Evolutionary conservation across 2,888 invertebrate genomes (phyloP), one percentile per base, ranked within the genome.

Genomic region (Chesias legatella): DNA sequence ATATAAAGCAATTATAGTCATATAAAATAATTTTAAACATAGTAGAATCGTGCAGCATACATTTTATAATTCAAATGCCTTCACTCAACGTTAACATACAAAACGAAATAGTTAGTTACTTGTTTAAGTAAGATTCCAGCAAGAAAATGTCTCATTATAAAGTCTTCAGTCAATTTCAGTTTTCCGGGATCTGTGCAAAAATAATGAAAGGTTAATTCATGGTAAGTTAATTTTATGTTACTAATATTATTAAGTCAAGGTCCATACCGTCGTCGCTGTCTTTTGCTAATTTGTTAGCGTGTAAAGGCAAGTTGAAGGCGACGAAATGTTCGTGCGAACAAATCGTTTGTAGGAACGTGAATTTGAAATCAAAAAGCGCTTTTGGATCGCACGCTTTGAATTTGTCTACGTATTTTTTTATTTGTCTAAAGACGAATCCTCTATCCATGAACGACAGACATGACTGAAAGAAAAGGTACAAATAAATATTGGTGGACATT

Each of bases 261-360:
- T 30, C 47, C 56, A 51, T 56, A 86, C 86, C 85, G 65, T 80
- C 78, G 53, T 77, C 73, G 29, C 69, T 67, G 43, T 80, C 80
- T 67, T 74, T 81, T 28, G 73, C 60, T 8, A 82, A 51, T 52
- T 79, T 81, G 40, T 90, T 91, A 31, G 91, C 91, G 69, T 93
- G 92, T 56, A 97, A 90, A 3, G 98, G 98, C 64, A 98, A 90
- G 79, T 97, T 98, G 62, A 98, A 93, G 0, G 96, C 94, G 33
- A 98, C 93, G 72, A 94, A 98, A 78, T 99, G 98, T 73, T 99
- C 98, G 69, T 99, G 98, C 22, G 94, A 94, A 69, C 96, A 96
- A 29, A 99, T 92, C 28, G 96, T 94, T 77, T 95, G 95, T 32
- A 99, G 85, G 71, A 98, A 97, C 43, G 94, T 93, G 69, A 97